Base-by-base conservation (phyloP, 1,140 invertebrate genomes). In the Lasioglossum baleicum region DNA sequence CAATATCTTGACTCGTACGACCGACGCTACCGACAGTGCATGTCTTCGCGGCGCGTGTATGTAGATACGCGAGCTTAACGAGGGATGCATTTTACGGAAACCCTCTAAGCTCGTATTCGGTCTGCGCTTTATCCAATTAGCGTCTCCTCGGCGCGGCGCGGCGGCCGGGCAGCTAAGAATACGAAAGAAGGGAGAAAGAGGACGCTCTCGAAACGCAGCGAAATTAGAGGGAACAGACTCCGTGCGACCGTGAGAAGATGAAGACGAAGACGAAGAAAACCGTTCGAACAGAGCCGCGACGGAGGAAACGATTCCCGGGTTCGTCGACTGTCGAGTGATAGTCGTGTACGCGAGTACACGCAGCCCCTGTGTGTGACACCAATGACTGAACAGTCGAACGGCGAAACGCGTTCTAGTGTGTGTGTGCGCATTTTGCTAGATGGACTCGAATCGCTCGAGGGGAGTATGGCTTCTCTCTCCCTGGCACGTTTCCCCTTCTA, bases 121-220 rank as follows among this genome's bases (percentile, higher is more conserved):
- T 44, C 61, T 60, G 44, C 17, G 73, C 70, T 81, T 77, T 71
- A 85, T 84, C 79, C 69, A 77, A 85, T 84, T 85, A 84, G 40
- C 35, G 44, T 78, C 56, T 60, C 20, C 68, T 58, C 40, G 40
- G 53, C 35, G 35, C 35, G 35, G 35, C 35, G 35, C 35, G 35
- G 5, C 35, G 35, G 60, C n/a, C 26, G 13, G 51, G 22, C 15
- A 22, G 40, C 60, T 22, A 65, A 64, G 61, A 66, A 72, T 15
- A 7, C 53, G 35, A 44, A 71, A 77, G 48, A 75, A 40, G 63
- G 51, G 58, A 60, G 42, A 84, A 61, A 70, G 61, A 83, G 69
- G 58, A 51, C 70, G 63, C 20, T 53, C 22, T 53, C 22, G 56
- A 42, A 51, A 58, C 7, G 48, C 5, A 51, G 58, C 10, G 35